These are phyloP conservation scores for Euclidia mi DNA, from an alignment of 2,888 invertebrate species.

Conservation along the genomic window DNA sequence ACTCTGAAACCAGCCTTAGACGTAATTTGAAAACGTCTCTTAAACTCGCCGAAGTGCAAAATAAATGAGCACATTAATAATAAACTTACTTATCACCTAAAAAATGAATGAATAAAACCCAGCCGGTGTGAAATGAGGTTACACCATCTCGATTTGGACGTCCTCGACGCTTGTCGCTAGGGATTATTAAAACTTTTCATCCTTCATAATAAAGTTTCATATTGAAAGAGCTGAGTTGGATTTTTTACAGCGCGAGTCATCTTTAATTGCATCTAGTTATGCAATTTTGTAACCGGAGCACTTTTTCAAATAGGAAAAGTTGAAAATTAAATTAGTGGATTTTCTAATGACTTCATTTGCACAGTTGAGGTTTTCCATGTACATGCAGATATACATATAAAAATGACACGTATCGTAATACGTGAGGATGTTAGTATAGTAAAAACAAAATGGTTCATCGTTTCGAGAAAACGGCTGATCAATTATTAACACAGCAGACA, in stretches of 20 bases:
- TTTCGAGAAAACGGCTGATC: too few species aligned
- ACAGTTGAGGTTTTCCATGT: neutral
- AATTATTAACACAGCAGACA: too few species aligned
- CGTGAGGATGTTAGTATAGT: too few species aligned
- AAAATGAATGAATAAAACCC: conserved; percentile 54
- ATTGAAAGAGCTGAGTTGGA: conserved; percentile 66
- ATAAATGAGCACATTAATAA: conserved; percentile 57
- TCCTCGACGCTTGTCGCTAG: conserved; percentile 64
- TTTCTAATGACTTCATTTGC: neutral
- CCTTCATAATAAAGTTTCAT: conserved; percentile 70
- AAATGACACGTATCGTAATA: neutral
- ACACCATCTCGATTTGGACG: conserved; percentile 55
- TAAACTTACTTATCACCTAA: conserved; percentile 56
- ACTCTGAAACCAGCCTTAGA: too few species aligned
- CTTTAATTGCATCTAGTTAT: conserved; percentile 68
- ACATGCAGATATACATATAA: neutral
- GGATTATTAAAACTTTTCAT: conserved; percentile 81
- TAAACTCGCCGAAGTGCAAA: conserved; percentile 28
- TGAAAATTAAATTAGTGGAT: conserved; percentile 26
- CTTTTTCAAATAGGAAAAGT: conserved; percentile 39
- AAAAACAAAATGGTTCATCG: too few species aligned
- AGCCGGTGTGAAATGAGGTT: conserved; percentile 60
- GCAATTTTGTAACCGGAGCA: conserved; percentile 58
- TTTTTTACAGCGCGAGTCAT: conserved; percentile 60
- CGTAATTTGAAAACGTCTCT: neutral